Base-by-base conservation (phyloP, 2,113 vertebrate species). In the Vicugna pacos region DNA sequence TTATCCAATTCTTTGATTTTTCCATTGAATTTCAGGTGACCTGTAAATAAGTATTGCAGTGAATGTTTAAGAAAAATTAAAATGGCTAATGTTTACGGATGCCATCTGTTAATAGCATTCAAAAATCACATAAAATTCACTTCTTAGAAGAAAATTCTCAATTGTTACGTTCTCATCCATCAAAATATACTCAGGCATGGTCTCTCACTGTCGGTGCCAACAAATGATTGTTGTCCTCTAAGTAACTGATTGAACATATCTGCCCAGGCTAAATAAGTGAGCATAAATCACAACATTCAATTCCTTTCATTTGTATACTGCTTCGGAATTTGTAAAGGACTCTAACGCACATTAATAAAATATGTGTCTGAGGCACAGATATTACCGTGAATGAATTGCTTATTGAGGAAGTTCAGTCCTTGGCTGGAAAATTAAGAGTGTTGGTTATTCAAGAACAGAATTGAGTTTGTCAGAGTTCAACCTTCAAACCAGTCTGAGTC, bases 1-100 rank as follows among this genome's bases (percentile, higher is more conserved):
- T 87, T 24, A 73, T 42, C 70, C 32, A 80, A 12, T 67, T 90
- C 54, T 77, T 88, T 85, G 52, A 89, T 89, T 95, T 91, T 93
- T 70, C 48, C 87, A 9, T 42, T 90, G 56, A 60, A 93, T 91
- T 96, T 91, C 50, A 87, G 69, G 38, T 83, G 24, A 28, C 8
- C 38, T 80, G 9, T 30, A 76, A 81, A 75, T 65, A 88, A 91
- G 56, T 26, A 46, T 69, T 35, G 54, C 48, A 67, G 15, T 38
- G 19, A 69, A 69, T 46, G 15, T 79, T 62, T 70, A 79, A 52
- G 30, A 70, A 62, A 87, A 70, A 82, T 83, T 82, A 83, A 88
- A 70, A 62, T 54, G 46, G 17, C 32, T 81, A 38, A n/a, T 85
- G 16, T 67, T 92, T 56, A 22, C 35, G 32, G 46, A 60, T 65